Conservation (phyloP, 2,113 vertebrate genomes). For the Hippocampus barbouri region DNA sequence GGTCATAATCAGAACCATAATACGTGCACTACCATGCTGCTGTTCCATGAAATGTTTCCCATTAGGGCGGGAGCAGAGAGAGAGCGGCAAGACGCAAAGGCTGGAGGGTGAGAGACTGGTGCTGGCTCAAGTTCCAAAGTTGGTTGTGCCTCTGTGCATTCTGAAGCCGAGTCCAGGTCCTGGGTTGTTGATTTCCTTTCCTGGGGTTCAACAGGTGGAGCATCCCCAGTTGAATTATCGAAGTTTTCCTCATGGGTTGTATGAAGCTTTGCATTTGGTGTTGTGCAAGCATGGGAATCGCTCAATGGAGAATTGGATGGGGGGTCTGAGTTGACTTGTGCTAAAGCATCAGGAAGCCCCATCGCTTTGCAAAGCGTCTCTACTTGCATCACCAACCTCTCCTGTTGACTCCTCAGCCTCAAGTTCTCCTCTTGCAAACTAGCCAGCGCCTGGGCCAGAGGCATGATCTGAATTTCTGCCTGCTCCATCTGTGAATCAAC, state of each 20-base stretch:
- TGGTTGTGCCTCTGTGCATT: slow-evolving; percentile 4
- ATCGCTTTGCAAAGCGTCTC: slow-evolving; percentile 69
- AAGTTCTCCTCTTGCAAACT: slow-evolving; percentile 79
- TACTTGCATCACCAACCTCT: slow-evolving; percentile 69
- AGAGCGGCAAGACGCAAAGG: slow-evolving; percentile 75
- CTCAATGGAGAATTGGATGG: slow-evolving; percentile 6
- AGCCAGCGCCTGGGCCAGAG: slow-evolving; percentile 64
- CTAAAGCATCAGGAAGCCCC: slow-evolving; percentile 56
- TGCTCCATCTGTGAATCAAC: slow-evolving; percentile 73
- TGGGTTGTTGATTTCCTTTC: slow-evolving; percentile 6
- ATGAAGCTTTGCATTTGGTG: background rate
- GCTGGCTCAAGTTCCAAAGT: slow-evolving; percentile 15
- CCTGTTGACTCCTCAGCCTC: slow-evolving; percentile 76
- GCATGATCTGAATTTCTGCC: slow-evolving; percentile 56
- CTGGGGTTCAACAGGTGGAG: background rate
- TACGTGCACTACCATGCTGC: slow-evolving; percentile 67
- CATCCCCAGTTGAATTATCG: background rate
- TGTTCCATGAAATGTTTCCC: slow-evolving; percentile 54
- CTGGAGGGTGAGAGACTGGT: slow-evolving; percentile 72
- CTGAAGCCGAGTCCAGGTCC: slow-evolving; percentile 5
- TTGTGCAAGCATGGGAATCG: slow-evolving; percentile 4
- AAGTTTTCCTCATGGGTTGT: background rate
- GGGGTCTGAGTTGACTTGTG: slow-evolving; percentile 59
- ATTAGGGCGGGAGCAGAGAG: slow-evolving; percentile 66
- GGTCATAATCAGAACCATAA: slow-evolving; percentile 19